Percentiles rank a stretch among this genome's conserved stretches.
Conservation (phyloP, 2,888 invertebrate genomes). For the Stegophylla sp. region DNA sequence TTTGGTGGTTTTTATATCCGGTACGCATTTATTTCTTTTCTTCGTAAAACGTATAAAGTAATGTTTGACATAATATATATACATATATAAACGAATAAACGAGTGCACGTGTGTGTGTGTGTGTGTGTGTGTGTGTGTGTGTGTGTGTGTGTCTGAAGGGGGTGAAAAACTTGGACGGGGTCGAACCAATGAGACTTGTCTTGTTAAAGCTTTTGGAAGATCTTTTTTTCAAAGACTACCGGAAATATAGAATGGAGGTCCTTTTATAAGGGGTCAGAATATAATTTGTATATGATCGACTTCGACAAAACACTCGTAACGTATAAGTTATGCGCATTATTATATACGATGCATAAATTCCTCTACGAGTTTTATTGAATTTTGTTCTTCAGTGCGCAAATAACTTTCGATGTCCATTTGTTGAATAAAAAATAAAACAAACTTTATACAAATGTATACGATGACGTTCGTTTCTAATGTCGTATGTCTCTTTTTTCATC, state of each 20-base stretch:
- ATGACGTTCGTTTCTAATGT: slow-evolving; percentile 15
- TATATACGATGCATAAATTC: background rate
- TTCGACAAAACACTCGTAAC: background rate
- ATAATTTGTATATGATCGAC: slow-evolving; percentile 3
- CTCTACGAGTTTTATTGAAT: background rate
- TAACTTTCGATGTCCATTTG: slow-evolving; percentile 9
- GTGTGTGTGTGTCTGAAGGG: background rate
- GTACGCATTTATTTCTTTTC: slow-evolving; percentile 56
- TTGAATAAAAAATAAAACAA: background rate
- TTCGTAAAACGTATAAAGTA: slow-evolving; percentile 54
- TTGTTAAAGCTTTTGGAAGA: slow-evolving; percentile 52
- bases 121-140: background rate
- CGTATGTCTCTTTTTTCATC: background rate
- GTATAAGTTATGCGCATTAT: background rate
- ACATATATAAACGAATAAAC: background rate
- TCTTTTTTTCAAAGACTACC: slow-evolving; percentile 47
- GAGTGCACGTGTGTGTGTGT: background rate
- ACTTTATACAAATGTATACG: background rate
- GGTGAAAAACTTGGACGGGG: slow-evolving; percentile 44
- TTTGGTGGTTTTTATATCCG: slow-evolving; percentile 54
- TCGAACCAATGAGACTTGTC: slow-evolving; percentile 22
- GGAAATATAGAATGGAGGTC: slow-evolving; percentile 43
- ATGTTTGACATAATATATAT: slow-evolving; percentile 36
- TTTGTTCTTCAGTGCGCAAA: background rate
- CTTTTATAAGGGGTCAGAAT: slow-evolving; percentile 35